Base-by-base conservation (phyloP, 1,140 invertebrate genomes). In the Halictus rubicundus region DNA sequence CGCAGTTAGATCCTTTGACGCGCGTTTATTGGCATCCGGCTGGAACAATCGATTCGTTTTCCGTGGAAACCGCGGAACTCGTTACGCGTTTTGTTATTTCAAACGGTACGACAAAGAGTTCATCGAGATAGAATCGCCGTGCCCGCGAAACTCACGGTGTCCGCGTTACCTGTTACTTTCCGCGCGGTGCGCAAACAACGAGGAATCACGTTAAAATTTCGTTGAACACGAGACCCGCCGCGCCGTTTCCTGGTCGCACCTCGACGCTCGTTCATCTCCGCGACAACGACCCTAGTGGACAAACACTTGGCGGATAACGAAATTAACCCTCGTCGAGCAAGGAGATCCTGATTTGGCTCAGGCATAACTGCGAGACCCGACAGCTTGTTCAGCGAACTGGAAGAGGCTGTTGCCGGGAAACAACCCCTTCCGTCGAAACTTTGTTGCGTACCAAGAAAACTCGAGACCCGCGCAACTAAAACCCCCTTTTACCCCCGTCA, bases 281-380 rank as follows among this genome's bases (percentile, higher is more conserved):
- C 52, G 69, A 65, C 68, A 49, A 64, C 71, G 71, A 66, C 63
- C 52, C 16, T 49, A 60, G 46, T 76, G 73, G 72, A 69, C 78
- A 69, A 77, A 76, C 65, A 77, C 65, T 80, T 60, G 73, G 59
- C 37, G 59, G 65, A 76, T 80, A 80, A 80, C 78, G 73, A 68
- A 80, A 80, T 80, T 80, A 80, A 77, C 73, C 73, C 73, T 80
- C 73, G 59, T 77, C 72, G 54, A 7, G 76, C 78, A 14, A 68
- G 71, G 19, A 63, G 65, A 76, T 77, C 46, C 78, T 69, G 78
- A 80, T 80, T 80, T 68, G 59, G 59, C 57, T 27, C 32, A 32
- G 42, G 73, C 65, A 42, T 66, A 75, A 61, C 65, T 19, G n/a
- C 23, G 54, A n/a, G n/a, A 52, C 21, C 27, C 64, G 63, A 63